A percentile compares a stretch with the other conserved stretches of the same genome.
Conservation (phyloP, 2,797 vertebrate genomes). For the Gallinago nigripennis region DNA sequence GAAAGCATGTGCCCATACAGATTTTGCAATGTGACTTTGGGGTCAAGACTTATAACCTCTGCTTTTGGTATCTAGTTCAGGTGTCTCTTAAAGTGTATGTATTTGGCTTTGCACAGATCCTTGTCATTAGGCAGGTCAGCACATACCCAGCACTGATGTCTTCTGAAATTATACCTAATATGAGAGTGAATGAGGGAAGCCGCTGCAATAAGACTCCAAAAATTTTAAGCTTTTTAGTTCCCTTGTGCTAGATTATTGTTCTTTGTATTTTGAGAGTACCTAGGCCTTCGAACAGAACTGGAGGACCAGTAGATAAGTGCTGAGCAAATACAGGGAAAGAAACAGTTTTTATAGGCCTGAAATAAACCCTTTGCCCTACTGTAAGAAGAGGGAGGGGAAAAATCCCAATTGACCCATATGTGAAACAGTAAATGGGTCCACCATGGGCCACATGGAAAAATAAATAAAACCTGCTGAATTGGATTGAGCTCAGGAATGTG, state of each 20-base stretch:
- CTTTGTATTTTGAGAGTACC: neutral
- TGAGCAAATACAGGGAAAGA: conserved; percentile 28
- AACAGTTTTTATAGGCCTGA: conserved; percentile 44
- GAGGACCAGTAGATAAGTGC: neutral
- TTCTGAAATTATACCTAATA: neutral
- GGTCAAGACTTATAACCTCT: neutral
- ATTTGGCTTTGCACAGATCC: neutral
- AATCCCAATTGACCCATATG: conserved; percentile 55
- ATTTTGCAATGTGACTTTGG: neutral
- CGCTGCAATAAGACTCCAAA: neutral
- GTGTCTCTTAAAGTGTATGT: neutral
- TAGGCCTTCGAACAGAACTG: neutral
- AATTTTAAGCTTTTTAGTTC: neutral
- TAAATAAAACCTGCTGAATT: conserved; percentile 70
- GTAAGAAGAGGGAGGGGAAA: conserved; percentile 20
- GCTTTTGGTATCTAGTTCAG: neutral
- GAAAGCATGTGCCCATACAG: neutral
- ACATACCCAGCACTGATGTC: neutral
- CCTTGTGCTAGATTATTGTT: neutral
- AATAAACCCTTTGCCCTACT: conserved; percentile 35
- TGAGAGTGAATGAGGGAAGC: neutral
- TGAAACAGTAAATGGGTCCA: conserved; percentile 63
- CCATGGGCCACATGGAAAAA: conserved; percentile 65
- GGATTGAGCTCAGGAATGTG: conserved; percentile 65
- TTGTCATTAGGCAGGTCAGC: neutral